These are phyloP conservation scores for Zootermopsis nevadensis DNA, from an alignment of 2,888 invertebrate species.

Conservation along the genomic window DNA sequence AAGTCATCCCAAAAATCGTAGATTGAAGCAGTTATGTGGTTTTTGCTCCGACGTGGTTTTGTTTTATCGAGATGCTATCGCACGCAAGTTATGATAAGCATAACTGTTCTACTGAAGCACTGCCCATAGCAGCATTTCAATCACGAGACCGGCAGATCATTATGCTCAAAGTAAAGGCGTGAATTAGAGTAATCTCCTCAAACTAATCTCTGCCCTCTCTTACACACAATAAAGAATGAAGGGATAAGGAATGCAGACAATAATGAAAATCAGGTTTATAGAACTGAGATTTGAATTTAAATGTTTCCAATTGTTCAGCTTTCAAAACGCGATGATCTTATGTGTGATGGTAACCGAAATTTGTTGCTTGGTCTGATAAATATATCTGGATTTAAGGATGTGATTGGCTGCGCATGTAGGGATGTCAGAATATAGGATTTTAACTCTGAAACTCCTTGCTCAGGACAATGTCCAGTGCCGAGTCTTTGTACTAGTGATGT, in stretches of 20 bases:
- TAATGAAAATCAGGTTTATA: neutral
- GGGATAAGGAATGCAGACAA: neutral
- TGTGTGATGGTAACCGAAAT: neutral
- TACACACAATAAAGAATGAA: no score
- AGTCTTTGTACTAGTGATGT: no score
- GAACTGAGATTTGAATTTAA: neutral
- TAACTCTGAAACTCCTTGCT: no score
- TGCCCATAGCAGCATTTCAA: neutral
- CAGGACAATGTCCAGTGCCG: no score
- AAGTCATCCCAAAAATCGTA: neutral
- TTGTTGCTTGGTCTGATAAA: no score
- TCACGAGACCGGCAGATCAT: conserved; percentile 5
- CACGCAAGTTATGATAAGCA: conserved; percentile 1
- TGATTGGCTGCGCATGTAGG: no score
- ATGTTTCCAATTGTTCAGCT: neutral
- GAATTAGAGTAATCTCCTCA: conserved; percentile 33
- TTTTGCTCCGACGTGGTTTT: no score
- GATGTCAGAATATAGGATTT: no score
- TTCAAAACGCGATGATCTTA: neutral
- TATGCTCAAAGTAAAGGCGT: conserved; percentile 22
- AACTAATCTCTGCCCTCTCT: neutral
- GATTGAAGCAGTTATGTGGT: no score
- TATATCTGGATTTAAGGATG: neutral
- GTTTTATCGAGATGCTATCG: neutral
- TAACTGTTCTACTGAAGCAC: neutral